Evolutionary conservation across 2,888 invertebrate genomes (phyloP).

Genomic region (Apamea monoglypha): DNA sequence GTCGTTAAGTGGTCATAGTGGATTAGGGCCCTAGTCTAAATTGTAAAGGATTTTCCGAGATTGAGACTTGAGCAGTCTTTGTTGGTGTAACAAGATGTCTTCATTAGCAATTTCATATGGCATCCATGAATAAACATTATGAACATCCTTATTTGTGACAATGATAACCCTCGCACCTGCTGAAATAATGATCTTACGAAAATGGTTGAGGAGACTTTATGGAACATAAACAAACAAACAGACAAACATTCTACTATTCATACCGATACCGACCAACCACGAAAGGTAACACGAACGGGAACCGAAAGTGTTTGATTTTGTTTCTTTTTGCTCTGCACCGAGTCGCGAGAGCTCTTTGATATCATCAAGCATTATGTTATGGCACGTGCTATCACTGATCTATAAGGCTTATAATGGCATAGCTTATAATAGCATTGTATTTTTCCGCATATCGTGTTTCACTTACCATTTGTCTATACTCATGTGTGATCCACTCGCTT

Average conservation of each 20-base stretch:
- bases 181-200: background rate
- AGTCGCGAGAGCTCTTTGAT: constrained; percentile 72
- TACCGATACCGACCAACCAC: constrained; percentile 44
- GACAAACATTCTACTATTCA: constrained; percentile 9
- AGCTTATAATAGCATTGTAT: constrained; percentile 36
- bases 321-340: constrained; percentile 69
- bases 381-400: constrained; percentile 80
- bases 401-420: constrained; percentile 50
- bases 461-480: background rate
- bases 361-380: constrained; percentile 76
- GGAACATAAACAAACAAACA: background rate
- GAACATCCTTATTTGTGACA: background rate
- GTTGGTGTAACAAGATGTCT: background rate
- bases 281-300: constrained; percentile 73
- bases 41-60: constrained; percentile 8
- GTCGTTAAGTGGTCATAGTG: background rate
- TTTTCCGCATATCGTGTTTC: constrained; percentile 19
- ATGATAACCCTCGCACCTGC: background rate
- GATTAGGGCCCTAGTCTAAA: background rate
- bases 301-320: constrained; percentile 72
- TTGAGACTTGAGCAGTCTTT: background rate
- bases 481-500: background rate
- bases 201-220: background rate
- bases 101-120: background rate
- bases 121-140: background rate